Evolutionary conservation across 2,113 vertebrate species (phyloP).

Genomic region (Amphiprion percula): DNA sequence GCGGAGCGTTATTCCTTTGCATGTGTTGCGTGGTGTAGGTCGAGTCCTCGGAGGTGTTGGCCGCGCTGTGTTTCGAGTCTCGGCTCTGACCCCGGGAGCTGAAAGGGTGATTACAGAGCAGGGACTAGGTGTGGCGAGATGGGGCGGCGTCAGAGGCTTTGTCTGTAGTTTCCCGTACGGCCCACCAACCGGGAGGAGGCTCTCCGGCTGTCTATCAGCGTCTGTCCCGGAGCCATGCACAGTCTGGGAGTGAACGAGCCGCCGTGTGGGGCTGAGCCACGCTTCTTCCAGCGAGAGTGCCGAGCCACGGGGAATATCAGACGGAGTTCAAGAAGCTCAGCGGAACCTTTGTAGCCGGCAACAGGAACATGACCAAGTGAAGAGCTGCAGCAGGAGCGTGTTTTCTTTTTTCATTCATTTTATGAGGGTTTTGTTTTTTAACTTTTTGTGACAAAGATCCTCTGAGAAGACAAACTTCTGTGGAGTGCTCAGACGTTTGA

Average conservation of each 20-base stretch:
- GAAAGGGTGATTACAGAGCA: conserved; percentile 78
- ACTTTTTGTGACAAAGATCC: conserved; percentile 27
- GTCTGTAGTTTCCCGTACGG: conserved; percentile 74
- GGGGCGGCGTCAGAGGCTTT: conserved; percentile 84
- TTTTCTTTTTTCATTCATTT: conserved; percentile 9
- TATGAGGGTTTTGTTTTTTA: background rate
- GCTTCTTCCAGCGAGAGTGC: conserved; percentile 26
- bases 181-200: conserved; percentile 70
- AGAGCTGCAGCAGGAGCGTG: conserved; percentile 16
- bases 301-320: conserved; percentile 47
- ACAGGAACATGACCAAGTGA: conserved; percentile 34
- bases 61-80: conserved; percentile 57
- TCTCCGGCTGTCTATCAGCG: conserved; percentile 59
- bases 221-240: conserved; percentile 57
- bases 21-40: conserved; percentile 55
- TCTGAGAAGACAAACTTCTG: conserved; percentile 27
- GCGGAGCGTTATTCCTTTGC: no score
- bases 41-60: conserved; percentile 63
- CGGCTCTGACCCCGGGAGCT: conserved; percentile 65
- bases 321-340: conserved; percentile 54
- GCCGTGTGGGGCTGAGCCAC: conserved; percentile 56
- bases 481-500: conserved; percentile 31
- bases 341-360: conserved; percentile 35
- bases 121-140: conserved; percentile 85
- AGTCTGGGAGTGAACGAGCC: conserved; percentile 69